phyloP scores from a whole-genome alignment of 2,113 vertebrate species.

The Ameiurus melas region DNA sequence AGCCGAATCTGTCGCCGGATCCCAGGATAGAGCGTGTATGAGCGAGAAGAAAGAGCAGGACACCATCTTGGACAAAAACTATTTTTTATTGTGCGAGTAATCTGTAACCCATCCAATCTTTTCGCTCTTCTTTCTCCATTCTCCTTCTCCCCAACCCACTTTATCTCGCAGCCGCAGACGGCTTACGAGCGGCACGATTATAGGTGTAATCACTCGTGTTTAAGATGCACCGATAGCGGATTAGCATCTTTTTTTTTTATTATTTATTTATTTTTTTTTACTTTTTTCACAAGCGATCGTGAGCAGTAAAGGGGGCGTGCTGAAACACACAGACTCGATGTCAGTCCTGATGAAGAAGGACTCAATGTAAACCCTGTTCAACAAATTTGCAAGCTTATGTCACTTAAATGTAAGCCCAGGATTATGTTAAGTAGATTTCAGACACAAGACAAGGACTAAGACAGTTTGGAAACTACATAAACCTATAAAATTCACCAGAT shows the following conservation, averaged over 20 bases:
- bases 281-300: constrained; percentile 14
- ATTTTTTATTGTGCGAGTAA: constrained; percentile 65
- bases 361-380: constrained; percentile 64
- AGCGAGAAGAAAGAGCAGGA: constrained; percentile 50
- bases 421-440: constrained; percentile 72
- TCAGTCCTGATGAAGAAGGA: constrained; percentile 41
- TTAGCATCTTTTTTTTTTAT: constrained; percentile 47
- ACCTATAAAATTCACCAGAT: neutral
- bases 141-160: constrained; percentile 48
- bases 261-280: neutral
- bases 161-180: constrained; percentile 71
- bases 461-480: constrained; percentile 57
- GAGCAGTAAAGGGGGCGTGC: neutral
- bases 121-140: constrained; percentile 46
- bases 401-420: constrained; percentile 69
- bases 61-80: constrained; percentile 55
- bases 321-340: constrained; percentile 47
- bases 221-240: constrained; percentile 75
- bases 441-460: constrained; percentile 68
- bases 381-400: constrained; percentile 64
- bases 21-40: constrained; percentile 59
- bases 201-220: constrained; percentile 73
- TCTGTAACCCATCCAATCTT: constrained; percentile 61
- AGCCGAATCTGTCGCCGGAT: constrained; percentile 67
- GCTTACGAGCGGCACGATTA: constrained; percentile 70